phyloP scores from a whole-genome alignment of 2,113 vertebrate genomes.

The Oncorhynchus keta region DNA sequence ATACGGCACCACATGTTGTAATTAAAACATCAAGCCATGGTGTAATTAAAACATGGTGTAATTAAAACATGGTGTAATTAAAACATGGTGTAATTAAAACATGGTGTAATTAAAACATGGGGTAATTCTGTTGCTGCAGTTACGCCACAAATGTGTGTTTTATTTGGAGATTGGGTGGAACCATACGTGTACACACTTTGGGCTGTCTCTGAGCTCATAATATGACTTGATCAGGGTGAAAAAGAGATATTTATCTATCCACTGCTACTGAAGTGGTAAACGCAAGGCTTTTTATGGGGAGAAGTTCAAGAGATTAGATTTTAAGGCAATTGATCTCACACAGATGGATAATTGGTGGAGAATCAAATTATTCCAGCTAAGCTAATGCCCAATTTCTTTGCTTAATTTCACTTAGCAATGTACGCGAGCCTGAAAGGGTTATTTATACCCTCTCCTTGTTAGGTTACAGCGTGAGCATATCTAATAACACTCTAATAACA shows the following conservation, averaged over 20 bases:
- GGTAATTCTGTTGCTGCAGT: too few relatives aligned
- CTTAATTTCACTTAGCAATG: constrained; percentile 43
- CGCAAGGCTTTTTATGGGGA: constrained; percentile 15
- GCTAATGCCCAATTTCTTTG: constrained; percentile 26
- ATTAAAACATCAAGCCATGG: too few relatives aligned
- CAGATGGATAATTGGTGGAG: constrained; percentile 26
- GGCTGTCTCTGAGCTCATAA: background rate
- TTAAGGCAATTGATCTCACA: constrained; percentile 42
- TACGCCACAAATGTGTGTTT: too few relatives aligned
- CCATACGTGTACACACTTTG: background rate
- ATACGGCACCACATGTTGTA: too few relatives aligned
- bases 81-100: too few relatives aligned
- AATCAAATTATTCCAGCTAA: constrained; percentile 42
- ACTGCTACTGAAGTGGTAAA: constrained; percentile 41
- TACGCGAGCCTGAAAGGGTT: constrained; percentile 31
- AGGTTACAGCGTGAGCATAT: constrained; percentile 27
- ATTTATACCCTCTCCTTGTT: constrained; percentile 40
- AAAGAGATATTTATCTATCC: constrained; percentile 19
- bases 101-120: too few relatives aligned
- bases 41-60: too few relatives aligned
- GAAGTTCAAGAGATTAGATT: constrained; percentile 48
- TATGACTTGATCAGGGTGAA: constrained; percentile 4
- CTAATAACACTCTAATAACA: constrained; percentile 1
- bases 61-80: too few relatives aligned
- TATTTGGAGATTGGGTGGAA: too few relatives aligned